Percentiles rank a stretch among this genome's conserved stretches.
phyloP scores from a whole-genome alignment of 2,797 vertebrate genomes.

The Danio kyathit region DNA sequence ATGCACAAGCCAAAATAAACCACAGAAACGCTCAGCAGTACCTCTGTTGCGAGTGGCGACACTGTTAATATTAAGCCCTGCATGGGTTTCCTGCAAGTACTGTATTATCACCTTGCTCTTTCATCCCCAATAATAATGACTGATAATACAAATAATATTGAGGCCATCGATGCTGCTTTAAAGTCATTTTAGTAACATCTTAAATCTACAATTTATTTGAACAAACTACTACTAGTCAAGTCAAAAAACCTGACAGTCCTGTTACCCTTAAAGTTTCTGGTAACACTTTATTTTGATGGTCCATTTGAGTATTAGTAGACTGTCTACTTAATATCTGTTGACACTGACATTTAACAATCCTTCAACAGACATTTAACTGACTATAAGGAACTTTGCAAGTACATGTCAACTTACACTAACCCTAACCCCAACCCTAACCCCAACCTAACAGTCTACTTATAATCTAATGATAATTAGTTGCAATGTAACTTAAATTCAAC shows the following conservation, averaged over 20 bases:
- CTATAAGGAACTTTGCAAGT: too few relatives aligned
- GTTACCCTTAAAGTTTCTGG: background rate
- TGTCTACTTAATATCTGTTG: too few relatives aligned
- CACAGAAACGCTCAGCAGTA: slow-evolving; percentile 51
- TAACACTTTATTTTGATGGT: too few relatives aligned
- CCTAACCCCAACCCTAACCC: too few relatives aligned
- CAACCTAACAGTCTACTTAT: too few relatives aligned
- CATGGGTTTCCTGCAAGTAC: slow-evolving; percentile 11
- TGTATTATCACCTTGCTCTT: slow-evolving; percentile 10
- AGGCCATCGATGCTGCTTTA: background rate
- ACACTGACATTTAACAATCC: too few relatives aligned
- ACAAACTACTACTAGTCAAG: background rate
- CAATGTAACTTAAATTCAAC: too few relatives aligned
- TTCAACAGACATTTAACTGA: too few relatives aligned
- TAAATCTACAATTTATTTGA: background rate
- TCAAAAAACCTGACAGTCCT: background rate
- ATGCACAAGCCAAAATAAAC: slow-evolving; percentile 61
- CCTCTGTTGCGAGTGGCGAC: slow-evolving; percentile 43
- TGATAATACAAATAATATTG: background rate
- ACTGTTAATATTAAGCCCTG: slow-evolving; percentile 22
- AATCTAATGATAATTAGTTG: too few relatives aligned
- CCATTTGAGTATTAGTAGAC: too few relatives aligned
- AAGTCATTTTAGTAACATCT: background rate
- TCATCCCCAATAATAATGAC: background rate
- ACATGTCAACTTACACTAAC: too few relatives aligned